phyloP scores from a whole-genome alignment of 2,113 vertebrate species.

The Mormoops blainvillei region DNA sequence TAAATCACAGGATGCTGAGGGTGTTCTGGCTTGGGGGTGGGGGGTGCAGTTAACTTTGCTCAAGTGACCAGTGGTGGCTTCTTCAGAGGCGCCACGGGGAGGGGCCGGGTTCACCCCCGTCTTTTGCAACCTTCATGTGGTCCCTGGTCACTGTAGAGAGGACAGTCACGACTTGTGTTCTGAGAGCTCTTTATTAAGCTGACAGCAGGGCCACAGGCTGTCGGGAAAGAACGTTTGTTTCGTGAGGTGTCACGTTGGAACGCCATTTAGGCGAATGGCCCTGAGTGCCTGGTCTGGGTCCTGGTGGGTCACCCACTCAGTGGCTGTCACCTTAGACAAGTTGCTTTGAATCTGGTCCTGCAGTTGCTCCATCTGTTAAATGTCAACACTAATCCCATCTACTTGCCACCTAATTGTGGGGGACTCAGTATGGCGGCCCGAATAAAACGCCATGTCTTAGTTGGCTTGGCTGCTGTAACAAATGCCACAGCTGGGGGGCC shows the following conservation, averaged over 20 bases:
- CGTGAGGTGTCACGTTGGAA: background rate
- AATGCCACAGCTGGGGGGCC: background rate
- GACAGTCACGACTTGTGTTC: background rate
- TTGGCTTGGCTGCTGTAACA: background rate
- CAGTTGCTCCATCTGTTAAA: background rate
- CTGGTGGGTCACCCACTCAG: background rate
- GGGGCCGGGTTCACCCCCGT: accelerated
- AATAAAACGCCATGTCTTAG: background rate
- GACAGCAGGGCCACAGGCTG: background rate
- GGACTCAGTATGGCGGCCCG: background rate
- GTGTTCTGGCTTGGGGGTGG: background rate
- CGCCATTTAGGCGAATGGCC: accelerated
- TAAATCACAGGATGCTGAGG: background rate
- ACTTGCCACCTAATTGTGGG: too few relatives aligned
- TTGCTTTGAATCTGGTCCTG: background rate
- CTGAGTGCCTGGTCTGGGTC: background rate
- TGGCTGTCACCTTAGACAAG: accelerated
- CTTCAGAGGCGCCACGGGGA: background rate
- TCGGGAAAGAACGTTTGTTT: background rate
- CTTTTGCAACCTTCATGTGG: accelerated
- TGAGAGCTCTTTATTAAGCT: background rate
- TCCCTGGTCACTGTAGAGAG: accelerated
- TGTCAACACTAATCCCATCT: background rate
- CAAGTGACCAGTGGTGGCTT: background rate
- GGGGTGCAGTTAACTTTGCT: background rate